Percentiles rank a stretch among this genome's conserved stretches.
Evolutionary conservation across 2,113 vertebrate species (phyloP).

Genomic region (Noctilio leporinus): DNA sequence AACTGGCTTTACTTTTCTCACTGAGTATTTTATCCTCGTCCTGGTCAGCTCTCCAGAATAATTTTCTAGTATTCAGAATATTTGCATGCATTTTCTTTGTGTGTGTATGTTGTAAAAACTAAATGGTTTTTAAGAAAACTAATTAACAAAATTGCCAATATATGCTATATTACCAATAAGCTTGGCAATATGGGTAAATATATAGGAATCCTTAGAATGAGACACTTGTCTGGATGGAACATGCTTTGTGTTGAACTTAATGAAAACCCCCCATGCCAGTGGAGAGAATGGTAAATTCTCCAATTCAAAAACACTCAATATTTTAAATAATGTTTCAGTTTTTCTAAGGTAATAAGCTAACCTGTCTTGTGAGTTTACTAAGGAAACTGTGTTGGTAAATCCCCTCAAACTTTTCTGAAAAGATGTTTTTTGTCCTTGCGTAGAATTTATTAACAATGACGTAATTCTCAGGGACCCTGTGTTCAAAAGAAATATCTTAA

Average conservation of each 20-base stretch:
- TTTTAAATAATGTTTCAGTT: not conserved
- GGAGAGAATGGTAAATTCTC: not conserved
- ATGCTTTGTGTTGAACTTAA: not conserved
- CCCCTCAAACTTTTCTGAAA: conserved; percentile 16
- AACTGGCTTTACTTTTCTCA: not conserved
- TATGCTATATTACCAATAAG: not conserved
- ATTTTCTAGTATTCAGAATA: not conserved
- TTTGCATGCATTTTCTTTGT: not conserved
- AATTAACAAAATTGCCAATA: not conserved
- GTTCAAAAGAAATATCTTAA: conserved; percentile 17
- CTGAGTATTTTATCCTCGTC: not conserved
- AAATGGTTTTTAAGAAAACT: not conserved
- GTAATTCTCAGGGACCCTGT: not conserved
- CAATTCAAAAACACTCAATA: not conserved
- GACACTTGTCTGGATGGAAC: not conserved
- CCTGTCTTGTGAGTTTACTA: not conserved
- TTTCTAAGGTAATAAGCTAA: not conserved
- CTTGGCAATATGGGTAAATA: not conserved
- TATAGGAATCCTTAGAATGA: not conserved
- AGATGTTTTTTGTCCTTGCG: not conserved
- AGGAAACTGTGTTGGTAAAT: conserved; percentile 1
- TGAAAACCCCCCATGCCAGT: not conserved
- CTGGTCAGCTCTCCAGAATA: not conserved
- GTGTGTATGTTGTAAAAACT: not conserved
- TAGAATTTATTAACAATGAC: not conserved